Evolutionary conservation across 2,888 invertebrate species (phyloP), one percentile per base, ranked within the genome.

Genomic region (Drosophila monieri): DNA sequence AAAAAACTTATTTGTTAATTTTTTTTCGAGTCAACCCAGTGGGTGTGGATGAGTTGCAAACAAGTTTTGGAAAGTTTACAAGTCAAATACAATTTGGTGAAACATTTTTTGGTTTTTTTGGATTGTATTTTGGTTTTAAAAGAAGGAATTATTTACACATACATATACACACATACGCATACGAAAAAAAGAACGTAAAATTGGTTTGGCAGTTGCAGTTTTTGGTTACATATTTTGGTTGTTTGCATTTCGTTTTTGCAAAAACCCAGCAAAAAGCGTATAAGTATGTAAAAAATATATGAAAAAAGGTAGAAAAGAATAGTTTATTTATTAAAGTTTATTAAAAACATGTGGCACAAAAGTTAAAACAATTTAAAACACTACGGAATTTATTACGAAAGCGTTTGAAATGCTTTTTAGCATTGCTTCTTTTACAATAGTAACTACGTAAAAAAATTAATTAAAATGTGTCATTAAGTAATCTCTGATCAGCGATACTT

Each of bases 1-100:
- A 80, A 89, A 87, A 76, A 89, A 87, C 77, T 88, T 80, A 21
- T 77, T 35, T 43, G 58, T 80, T 78, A 78, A 73, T 76, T 76
- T 62, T 30, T 35, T 25, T 35, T 55, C 32, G 25, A n/a, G n/a
- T n/a, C n/a, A n/a, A 14, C n/a, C 35, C 35, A 35, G 30, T 46
- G 47, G 32, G 35, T 39, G 15, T 54, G 56, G 56, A 46, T 27
- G 51, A 46, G 41, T 52, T 46, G 62, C 51, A 51, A 51, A 56
- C 51, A 48, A 41, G 48, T 65, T 35, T 35, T 73, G 51, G 67
- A 44, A 57, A 56, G 53, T 65, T 69, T 60, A 70, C 60, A 51
- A 48, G 51, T 71, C 49, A 52, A 70, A 51, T 71, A 41, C 32
- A 43, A 65, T 52, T 35, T 37, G 25, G 46, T 54, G 49, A 69